Evolutionary conservation across 2,113 vertebrate species (phyloP).

Genomic region (Plecotus auritus): DNA sequence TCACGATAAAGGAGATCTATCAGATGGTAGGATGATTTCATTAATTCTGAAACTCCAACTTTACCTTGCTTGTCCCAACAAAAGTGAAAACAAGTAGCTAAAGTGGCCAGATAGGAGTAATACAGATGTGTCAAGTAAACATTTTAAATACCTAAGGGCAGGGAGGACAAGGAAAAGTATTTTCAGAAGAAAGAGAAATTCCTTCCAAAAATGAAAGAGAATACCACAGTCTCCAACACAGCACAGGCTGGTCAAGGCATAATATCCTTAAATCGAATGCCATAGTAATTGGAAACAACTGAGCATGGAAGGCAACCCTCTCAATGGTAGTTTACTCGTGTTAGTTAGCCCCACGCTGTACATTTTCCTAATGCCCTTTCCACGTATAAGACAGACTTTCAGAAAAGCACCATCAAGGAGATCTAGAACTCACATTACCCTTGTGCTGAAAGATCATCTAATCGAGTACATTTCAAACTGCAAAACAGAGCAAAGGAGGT

Average conservation of each 20-base stretch:
- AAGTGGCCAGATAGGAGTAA: not conserved
- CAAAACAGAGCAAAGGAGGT: not conserved
- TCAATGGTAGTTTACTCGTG: not conserved
- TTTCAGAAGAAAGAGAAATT: not conserved
- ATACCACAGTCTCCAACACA: not conserved
- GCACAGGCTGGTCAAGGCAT: not conserved
- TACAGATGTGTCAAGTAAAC: not conserved
- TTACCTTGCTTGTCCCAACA: not conserved
- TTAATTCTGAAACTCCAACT: not conserved
- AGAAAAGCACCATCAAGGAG: not conserved
- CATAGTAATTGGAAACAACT: not conserved
- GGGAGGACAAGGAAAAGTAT: not conserved
- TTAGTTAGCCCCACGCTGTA: not conserved
- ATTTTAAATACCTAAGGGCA: slow-evolving; percentile 1
- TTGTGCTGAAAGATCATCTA: not conserved
- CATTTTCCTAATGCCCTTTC: not conserved
- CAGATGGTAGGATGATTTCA: not conserved
- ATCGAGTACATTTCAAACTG: not conserved
- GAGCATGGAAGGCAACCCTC: not conserved
- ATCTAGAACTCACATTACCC: not conserved
- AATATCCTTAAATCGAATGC: not conserved
- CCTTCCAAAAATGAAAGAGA: slow-evolving; percentile 30
- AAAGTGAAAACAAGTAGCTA: not conserved
- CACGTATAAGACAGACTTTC: not conserved
- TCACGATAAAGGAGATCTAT: not conserved